These are phyloP conservation scores for Pyrrhosoma nymphula DNA, from an alignment of 2,888 invertebrate species.

Conservation along the genomic window DNA sequence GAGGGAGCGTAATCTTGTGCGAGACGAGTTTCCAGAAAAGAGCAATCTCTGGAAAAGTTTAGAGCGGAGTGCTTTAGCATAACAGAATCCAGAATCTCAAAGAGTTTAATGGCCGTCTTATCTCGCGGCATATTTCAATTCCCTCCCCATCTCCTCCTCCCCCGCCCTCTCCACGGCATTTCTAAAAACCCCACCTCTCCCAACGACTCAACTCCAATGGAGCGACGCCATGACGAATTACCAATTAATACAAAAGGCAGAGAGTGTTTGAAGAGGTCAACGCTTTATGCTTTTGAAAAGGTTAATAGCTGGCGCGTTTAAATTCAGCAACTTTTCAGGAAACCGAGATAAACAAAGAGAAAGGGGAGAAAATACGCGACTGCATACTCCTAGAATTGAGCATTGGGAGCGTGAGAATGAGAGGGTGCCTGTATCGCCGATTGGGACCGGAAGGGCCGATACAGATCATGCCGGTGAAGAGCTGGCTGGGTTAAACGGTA, in stretches of 20 bases:
- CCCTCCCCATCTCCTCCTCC: background rate
- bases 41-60: constrained; percentile 39
- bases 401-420: too few relatives aligned
- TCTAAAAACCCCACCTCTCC: background rate
- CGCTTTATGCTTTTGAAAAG: background rate
- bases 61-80: constrained; percentile 20
- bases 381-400: too few relatives aligned
- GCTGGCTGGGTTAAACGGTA: too few relatives aligned
- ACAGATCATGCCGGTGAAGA: too few relatives aligned
- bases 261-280: background rate
- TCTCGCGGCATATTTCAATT: background rate
- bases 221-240: constrained; percentile 16
- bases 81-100: constrained; percentile 33
- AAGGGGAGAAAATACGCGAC: too few relatives aligned
- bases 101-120: constrained; percentile 32
- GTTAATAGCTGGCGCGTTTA: background rate
- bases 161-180: background rate
- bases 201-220: background rate
- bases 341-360: too few relatives aligned
- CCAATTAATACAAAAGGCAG: background rate
- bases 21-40: background rate
- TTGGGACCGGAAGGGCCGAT: too few relatives aligned
- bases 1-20: background rate
- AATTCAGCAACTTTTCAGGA: background rate
- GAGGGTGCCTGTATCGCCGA: too few relatives aligned